phyloP scores from a whole-genome alignment of 2,113 vertebrate genomes.

The Coracopsis vasa region DNA sequence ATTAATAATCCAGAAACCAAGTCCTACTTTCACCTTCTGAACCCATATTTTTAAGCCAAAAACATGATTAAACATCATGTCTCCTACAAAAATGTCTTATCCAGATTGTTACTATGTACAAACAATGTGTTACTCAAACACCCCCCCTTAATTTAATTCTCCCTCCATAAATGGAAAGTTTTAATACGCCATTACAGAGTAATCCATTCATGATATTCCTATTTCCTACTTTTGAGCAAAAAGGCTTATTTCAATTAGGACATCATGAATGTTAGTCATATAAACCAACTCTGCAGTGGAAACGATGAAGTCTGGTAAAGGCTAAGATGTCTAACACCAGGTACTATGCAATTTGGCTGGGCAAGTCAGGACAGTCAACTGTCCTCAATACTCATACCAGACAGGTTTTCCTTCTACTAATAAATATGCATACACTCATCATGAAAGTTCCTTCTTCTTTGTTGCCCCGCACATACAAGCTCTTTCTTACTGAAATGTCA shows the following conservation, averaged over 20 bases:
- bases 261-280: background rate
- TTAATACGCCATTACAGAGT: background rate
- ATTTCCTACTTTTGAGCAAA: background rate
- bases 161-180: background rate
- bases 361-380: background rate
- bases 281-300: background rate
- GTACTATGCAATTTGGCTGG: background rate
- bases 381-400: background rate
- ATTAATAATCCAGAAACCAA: background rate
- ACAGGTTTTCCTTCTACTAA: background rate
- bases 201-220: background rate
- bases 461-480: background rate
- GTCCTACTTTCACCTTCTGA: background rate
- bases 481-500: background rate
- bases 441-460: background rate
- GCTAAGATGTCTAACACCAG: background rate
- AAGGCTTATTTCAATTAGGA: background rate
- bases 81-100: background rate
- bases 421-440: rapidly evolving
- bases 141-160: background rate
- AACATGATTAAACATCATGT: background rate
- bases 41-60: background rate
- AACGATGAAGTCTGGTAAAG: background rate
- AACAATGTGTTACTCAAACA: background rate
- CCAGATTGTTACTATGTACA: background rate